Evolutionary conservation across 2,888 invertebrate genomes (phyloP).

Genomic region (Germaria angustata): DNA sequence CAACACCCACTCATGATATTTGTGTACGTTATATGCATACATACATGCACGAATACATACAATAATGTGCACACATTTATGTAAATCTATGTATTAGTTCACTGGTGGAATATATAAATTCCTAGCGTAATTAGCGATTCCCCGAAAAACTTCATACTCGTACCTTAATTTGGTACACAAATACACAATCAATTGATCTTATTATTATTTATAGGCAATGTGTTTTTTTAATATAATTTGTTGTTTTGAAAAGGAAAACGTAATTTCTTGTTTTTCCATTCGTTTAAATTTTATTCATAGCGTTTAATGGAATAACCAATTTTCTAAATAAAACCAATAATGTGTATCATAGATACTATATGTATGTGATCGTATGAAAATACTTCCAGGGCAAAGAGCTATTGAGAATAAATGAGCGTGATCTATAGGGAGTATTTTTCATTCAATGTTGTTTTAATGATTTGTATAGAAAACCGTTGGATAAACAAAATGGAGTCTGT

Average conservation of each 20-base stretch:
- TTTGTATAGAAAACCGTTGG: conserved; percentile 37
- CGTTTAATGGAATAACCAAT: neutral
- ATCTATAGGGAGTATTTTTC: conserved; percentile 44
- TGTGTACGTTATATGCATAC: neutral
- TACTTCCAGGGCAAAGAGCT: conserved; percentile 30
- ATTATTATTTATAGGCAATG: conserved; percentile 37
- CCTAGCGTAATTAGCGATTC: conserved; percentile 27
- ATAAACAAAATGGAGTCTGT: conserved; percentile 64
- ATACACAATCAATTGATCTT: conserved; percentile 35
- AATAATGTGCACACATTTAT: neutral
- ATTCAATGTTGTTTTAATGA: conserved; percentile 44
- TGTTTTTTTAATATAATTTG: neutral
- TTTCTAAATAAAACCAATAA: neutral
- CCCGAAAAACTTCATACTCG: conserved; percentile 27
- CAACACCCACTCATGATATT: conserved; percentile 33
- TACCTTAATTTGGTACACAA: conserved; percentile 24
- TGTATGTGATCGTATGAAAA: no score
- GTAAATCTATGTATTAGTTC: neutral
- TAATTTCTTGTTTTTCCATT: conserved; percentile 12
- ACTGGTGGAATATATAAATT: conserved; percentile 2
- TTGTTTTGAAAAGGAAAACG: neutral
- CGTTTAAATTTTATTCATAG: neutral
- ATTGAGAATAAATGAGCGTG: conserved; percentile 41
- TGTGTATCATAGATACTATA: conserved; percentile 13
- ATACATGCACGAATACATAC: neutral